phyloP scores from a whole-genome alignment of 2,888 invertebrate species.

The Rhagium mordax region DNA sequence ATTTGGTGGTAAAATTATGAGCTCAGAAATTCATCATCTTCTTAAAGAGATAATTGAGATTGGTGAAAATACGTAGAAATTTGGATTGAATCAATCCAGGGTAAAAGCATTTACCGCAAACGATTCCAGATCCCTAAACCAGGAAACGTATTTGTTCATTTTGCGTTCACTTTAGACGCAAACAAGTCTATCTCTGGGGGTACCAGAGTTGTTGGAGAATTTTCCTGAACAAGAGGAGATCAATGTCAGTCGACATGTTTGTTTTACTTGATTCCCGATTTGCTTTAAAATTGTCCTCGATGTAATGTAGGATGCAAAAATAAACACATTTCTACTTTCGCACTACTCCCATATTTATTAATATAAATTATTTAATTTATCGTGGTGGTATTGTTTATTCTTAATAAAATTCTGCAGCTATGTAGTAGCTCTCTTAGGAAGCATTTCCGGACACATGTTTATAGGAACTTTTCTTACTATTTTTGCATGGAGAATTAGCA shows the following conservation, averaged over 20 bases:
- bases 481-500: too few relatives aligned
- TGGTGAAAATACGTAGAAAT: slow-evolving; percentile 51
- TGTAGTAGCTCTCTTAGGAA: slow-evolving; percentile 5
- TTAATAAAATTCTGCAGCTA: neutral
- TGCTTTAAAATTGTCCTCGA: slow-evolving; percentile 38
- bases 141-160: slow-evolving; percentile 45
- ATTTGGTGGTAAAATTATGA: slow-evolving; percentile 16
- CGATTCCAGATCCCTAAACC: slow-evolving; percentile 42
- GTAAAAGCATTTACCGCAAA: slow-evolving; percentile 47
- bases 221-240: neutral
- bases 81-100: slow-evolving; percentile 37
- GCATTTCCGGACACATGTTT: too few relatives aligned
- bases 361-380: slow-evolving; percentile 11
- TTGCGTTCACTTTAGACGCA: slow-evolving; percentile 43
- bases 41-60: slow-evolving; percentile 31
- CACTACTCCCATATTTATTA: neutral
- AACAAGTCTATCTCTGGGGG: slow-evolving; percentile 40
- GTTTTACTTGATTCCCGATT: slow-evolving; percentile 19
- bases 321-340: neutral
- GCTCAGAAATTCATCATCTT: neutral
- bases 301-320: neutral
- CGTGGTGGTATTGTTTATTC: too few relatives aligned
- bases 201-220: slow-evolving; percentile 14
- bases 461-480: too few relatives aligned
- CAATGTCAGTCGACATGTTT: too few relatives aligned